Conservation (phyloP, 1,140 invertebrate species). For the Musca vetustissima region DNA sequence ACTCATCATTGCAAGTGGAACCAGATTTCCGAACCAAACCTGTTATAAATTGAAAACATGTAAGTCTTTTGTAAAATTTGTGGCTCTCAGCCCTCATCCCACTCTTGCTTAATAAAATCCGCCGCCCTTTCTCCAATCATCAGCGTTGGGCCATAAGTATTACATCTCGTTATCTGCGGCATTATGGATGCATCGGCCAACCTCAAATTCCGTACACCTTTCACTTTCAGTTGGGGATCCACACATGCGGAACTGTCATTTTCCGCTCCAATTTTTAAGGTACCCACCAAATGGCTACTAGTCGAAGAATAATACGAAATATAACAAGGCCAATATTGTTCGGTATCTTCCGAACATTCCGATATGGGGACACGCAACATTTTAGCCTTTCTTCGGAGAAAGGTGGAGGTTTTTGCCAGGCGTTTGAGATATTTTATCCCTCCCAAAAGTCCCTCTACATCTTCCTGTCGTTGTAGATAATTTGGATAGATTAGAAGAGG, state of each 20-base stretch:
- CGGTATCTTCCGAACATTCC: conserved; percentile 61
- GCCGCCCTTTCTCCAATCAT: conserved; percentile 89
- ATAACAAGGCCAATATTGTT: conserved; percentile 76
- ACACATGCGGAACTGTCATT: conserved; percentile 72
- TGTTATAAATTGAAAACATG: neutral
- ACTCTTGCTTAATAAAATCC: conserved; percentile 72
- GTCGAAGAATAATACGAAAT: conserved; percentile 63
- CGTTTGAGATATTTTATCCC: conserved; percentile 65
- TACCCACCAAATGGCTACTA: conserved; percentile 72
- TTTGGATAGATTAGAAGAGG: conserved; percentile 72
- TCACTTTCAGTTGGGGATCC: conserved; percentile 68
- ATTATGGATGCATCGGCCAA: conserved; percentile 79
- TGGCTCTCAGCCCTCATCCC: conserved; percentile 32
- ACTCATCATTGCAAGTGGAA: neutral
- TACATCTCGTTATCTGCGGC: conserved; percentile 69
- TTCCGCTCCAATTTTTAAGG: conserved; percentile 75
- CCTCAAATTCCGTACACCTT: conserved; percentile 69
- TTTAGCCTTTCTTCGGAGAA: conserved; percentile 61
- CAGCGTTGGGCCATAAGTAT: conserved; percentile 71
- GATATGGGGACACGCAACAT: conserved; percentile 62
- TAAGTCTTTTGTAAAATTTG: neutral
- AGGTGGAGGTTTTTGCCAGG: conserved; percentile 61
- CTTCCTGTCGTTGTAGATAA: conserved; percentile 66
- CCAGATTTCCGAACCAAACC: neutral
- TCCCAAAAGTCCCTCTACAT: conserved; percentile 67